phyloP scores from a whole-genome alignment of 2,888 invertebrate species.

The Lomographa bimaculata region DNA sequence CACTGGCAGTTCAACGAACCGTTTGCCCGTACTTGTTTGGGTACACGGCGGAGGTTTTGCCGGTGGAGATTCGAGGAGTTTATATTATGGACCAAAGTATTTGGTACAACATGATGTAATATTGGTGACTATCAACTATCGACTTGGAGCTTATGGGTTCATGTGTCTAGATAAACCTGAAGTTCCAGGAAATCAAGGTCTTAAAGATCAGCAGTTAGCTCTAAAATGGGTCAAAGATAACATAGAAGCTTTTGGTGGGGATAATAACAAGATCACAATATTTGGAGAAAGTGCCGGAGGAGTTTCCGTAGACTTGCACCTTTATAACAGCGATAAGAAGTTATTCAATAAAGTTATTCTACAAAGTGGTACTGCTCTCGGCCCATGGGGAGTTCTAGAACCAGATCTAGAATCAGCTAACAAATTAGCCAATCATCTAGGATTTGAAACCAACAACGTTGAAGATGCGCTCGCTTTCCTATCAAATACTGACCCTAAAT shows the following conservation, averaged over 20 bases:
- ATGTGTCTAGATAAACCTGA: slow-evolving; percentile 33
- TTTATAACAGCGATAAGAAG: slow-evolving; percentile 36
- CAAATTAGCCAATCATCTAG: slow-evolving; percentile 40
- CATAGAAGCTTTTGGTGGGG: slow-evolving; percentile 44
- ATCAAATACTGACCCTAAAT: slow-evolving; percentile 16
- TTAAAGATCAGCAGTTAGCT: slow-evolving; percentile 45
- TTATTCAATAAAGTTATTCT: slow-evolving; percentile 42
- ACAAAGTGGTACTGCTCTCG: slow-evolving; percentile 42
- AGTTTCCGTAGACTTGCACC: slow-evolving; percentile 37
- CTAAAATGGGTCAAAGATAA: slow-evolving; percentile 46
- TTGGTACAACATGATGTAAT: slow-evolving; percentile 37
- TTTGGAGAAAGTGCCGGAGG: slow-evolving; percentile 46
- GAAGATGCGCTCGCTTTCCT: slow-evolving; percentile 40
- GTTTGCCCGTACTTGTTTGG: slow-evolving; percentile 33
- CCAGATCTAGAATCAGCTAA: slow-evolving; percentile 32
- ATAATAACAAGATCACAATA: slow-evolving; percentile 38
- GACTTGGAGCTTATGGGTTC: slow-evolving; percentile 11
- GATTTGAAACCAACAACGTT: slow-evolving; percentile 37
- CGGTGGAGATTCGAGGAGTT: slow-evolving; percentile 10
- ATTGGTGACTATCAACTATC: slow-evolving; percentile 45
- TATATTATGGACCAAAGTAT: slow-evolving; percentile 17
- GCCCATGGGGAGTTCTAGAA: slow-evolving; percentile 28
- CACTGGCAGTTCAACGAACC: slow-evolving; percentile 20
- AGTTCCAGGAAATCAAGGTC: slow-evolving; percentile 49
- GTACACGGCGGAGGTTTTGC: slow-evolving; percentile 32